Base-by-base conservation (phyloP, 2,797 vertebrate genomes). In the Syngnathus acus region DNA sequence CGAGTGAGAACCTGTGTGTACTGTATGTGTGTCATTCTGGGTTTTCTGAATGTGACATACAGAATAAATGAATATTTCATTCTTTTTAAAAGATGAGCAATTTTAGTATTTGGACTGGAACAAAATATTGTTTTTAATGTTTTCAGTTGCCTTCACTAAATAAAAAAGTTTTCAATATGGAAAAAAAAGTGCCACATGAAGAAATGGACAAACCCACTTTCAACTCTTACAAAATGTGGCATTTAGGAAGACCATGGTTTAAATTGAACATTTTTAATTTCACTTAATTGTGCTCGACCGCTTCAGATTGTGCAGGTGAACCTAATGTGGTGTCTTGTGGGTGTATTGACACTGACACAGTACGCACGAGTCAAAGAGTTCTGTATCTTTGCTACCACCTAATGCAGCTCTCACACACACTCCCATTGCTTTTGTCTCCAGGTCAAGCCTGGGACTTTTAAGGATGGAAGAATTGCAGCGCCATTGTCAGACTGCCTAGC, bases 321-420 rank as follows among this genome's bases (percentile, higher is more conserved):
- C 59, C 59, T 43, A 42, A 61, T 43, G 39, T 37, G 37, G 32
- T 23, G 39, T 21, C 59, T 21, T 23, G n/a, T 61, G 10, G 17
- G n/a, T 45, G 42, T 64, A 50, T 64, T n/a, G 17, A 65, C 37
- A 57, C 10, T 64, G 38, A 75, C 13, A 72, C 59, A 69, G n/a
- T 21, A 1, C 6, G 7, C 60, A 13, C 1, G 11, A 40, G 67
- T 65, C 72, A 63, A 73, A 9, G 72, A 88, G 86, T 68, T 87
- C 85, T 91, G 91, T 88, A 89, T 89, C 92, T 92, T 90, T 92
- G 90, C 91, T 93, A 91, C 92, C 92, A 91, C 89, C 90, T 92
- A 93, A 92, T 88, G 91, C 89, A 90, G 87, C 86, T 79, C 87
- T 81, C 75, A 86, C 78, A 84, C 85, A 86, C 86, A 85, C 51